Evolutionary conservation across 1,140 invertebrate genomes (phyloP).

Genomic region (Teleopsis dalmanni): DNA sequence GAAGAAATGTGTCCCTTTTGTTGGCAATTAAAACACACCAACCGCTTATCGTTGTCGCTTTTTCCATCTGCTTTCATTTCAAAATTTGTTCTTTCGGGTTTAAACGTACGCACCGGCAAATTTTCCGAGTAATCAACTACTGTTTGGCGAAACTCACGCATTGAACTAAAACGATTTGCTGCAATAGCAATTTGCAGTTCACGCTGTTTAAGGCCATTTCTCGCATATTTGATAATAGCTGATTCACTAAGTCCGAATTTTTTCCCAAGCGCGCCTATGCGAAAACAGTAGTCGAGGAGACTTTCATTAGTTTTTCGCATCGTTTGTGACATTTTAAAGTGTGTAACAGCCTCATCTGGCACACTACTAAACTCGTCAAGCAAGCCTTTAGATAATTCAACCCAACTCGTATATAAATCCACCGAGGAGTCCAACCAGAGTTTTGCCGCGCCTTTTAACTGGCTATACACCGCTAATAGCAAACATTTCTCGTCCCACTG

Average conservation of each 20-base stretch:
- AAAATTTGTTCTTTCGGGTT: constrained; percentile 1
- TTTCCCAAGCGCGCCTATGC: constrained; percentile 1
- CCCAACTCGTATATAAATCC: background rate
- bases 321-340: background rate
- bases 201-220: constrained; percentile 5
- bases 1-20: too few species aligned
- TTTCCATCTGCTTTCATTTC: too few species aligned
- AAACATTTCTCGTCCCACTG: constrained; percentile 7
- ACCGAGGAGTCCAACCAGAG: background rate
- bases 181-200: constrained; percentile 7
- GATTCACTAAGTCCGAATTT: constrained; percentile 6
- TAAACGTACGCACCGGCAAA: background rate
- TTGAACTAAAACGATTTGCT: constrained; percentile 3
- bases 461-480: background rate
- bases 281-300: constrained; percentile 11
- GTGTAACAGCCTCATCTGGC: constrained; percentile 6
- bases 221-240: constrained; percentile 5
- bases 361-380: background rate
- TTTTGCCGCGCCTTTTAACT: constrained; percentile 8
- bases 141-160: constrained; percentile 2
- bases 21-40: constrained; percentile 11
- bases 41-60: background rate
- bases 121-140: constrained; percentile 2
- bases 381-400: background rate
- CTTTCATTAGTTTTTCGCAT: background rate